Evolutionary conservation across 2,113 vertebrate species (phyloP).

Genomic region (Anguilla japonica): DNA sequence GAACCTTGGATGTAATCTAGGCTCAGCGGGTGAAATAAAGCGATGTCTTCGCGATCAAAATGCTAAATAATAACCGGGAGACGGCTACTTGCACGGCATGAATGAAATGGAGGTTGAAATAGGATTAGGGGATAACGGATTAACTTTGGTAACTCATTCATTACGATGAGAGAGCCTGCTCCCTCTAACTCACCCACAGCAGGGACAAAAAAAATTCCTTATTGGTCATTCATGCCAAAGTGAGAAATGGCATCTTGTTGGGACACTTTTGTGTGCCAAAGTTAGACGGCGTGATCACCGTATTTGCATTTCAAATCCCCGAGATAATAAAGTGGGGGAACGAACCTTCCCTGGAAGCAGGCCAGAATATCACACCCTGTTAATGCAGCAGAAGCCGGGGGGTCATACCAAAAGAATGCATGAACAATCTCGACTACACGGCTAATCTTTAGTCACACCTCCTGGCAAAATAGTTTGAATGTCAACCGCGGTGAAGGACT

Average conservation of each 20-base stretch:
- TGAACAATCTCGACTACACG: background rate
- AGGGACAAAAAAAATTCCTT: background rate
- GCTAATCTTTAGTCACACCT: constrained; percentile 8
- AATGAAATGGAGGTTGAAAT: constrained; percentile 22
- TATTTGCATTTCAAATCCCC: constrained; percentile 1
- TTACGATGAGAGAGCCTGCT: background rate
- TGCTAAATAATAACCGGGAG: background rate
- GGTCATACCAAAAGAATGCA: constrained; percentile 1
- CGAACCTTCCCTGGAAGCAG: background rate
- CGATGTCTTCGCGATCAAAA: background rate
- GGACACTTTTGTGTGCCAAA: background rate
- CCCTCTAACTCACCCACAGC: background rate
- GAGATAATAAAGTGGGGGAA: background rate
- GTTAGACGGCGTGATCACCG: background rate
- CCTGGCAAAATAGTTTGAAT: background rate
- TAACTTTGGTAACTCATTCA: constrained; percentile 16
- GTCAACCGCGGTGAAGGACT: background rate
- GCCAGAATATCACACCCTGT: background rate
- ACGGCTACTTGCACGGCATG: background rate
- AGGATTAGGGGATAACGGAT: constrained; percentile 21
- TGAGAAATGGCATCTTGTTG: background rate
- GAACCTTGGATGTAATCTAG: background rate
- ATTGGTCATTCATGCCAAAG: background rate
- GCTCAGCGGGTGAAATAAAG: background rate
- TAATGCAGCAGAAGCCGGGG: background rate